Percentiles rank a stretch among this genome's conserved stretches.
These are phyloP conservation scores for Oreochromis aureus DNA, from an alignment of 2,113 vertebrate species.

Conservation along the genomic window DNA sequence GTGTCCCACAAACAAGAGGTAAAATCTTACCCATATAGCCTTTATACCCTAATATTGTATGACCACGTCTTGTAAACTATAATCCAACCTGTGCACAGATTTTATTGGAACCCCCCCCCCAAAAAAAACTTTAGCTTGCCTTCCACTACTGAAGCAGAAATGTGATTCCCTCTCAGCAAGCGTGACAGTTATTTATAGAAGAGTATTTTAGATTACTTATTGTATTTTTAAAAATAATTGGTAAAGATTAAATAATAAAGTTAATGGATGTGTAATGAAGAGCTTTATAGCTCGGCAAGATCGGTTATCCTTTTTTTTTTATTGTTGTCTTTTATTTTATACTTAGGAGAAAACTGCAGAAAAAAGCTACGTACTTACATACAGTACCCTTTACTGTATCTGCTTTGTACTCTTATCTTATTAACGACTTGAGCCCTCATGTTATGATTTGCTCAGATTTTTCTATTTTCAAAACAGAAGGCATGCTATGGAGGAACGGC, in stretches of 20 bases:
- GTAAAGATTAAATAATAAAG: background rate
- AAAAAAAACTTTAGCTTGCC: background rate
- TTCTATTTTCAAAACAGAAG: background rate
- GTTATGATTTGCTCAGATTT: background rate
- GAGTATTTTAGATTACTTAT: background rate
- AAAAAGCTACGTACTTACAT: background rate
- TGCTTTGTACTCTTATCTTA: background rate
- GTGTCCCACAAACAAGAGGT: background rate
- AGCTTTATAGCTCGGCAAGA: background rate
- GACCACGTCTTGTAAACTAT: background rate
- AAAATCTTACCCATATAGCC: background rate
- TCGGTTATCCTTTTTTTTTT: background rate
- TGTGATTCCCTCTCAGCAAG: background rate
- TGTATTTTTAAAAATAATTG: accelerated
- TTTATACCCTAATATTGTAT: background rate
- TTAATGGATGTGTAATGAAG: background rate
- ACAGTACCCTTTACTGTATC: background rate
- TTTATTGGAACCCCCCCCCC: accelerated
- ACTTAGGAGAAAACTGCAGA: background rate
- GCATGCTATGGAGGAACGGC: background rate
- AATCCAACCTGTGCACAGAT: background rate
- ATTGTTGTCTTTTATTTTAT: background rate
- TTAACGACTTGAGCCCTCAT: background rate
- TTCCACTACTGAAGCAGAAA: background rate
- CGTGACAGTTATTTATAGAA: background rate